A percentile compares a stretch with the other conserved stretches of the same genome.
These are phyloP conservation scores for Acronicta alni DNA, from an alignment of 2,888 invertebrate species.

Conservation along the genomic window DNA sequence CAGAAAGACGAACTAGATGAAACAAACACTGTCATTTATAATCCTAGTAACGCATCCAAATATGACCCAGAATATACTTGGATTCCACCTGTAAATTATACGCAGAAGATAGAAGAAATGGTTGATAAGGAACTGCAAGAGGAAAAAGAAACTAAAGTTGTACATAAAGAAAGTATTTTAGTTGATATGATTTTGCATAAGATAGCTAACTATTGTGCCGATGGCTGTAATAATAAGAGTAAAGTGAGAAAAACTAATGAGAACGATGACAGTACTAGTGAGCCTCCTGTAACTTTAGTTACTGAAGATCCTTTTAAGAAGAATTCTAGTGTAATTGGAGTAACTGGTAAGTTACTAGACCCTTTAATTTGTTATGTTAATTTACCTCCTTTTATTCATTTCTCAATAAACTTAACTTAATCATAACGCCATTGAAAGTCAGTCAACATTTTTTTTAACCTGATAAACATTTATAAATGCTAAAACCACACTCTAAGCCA, in stretches of 20 bases:
- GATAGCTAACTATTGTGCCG: constrained; percentile 47
- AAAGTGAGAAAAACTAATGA: constrained; percentile 17
- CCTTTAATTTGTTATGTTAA: not conserved
- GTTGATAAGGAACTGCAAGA: constrained; percentile 66
- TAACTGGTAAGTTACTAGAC: constrained; percentile 24
- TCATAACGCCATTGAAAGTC: too few relatives aligned
- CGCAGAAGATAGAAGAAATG: constrained; percentile 66
- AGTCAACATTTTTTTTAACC: too few relatives aligned
- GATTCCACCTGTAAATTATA: constrained; percentile 70
- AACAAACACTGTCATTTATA: constrained; percentile 23
- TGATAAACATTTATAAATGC: too few relatives aligned
- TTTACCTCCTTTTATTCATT: too few relatives aligned
- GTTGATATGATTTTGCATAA: constrained; percentile 58
- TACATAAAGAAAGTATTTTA: constrained; percentile 53
- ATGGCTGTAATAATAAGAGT: constrained; percentile 36
- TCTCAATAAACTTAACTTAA: too few relatives aligned
- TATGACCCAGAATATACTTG: constrained; percentile 69
- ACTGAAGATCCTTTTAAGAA: constrained; percentile 50
- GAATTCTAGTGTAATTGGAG: constrained; percentile 4
- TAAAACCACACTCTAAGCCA: too few relatives aligned
- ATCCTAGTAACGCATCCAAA: constrained; percentile 43
- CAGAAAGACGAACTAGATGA: constrained; percentile 24
- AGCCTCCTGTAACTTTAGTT: constrained; percentile 29
- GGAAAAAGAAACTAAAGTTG: constrained; percentile 30
- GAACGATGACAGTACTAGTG: constrained; percentile 4